phyloP scores from a whole-genome alignment of 2,113 vertebrate genomes.

The Bombycilla garrulus region DNA sequence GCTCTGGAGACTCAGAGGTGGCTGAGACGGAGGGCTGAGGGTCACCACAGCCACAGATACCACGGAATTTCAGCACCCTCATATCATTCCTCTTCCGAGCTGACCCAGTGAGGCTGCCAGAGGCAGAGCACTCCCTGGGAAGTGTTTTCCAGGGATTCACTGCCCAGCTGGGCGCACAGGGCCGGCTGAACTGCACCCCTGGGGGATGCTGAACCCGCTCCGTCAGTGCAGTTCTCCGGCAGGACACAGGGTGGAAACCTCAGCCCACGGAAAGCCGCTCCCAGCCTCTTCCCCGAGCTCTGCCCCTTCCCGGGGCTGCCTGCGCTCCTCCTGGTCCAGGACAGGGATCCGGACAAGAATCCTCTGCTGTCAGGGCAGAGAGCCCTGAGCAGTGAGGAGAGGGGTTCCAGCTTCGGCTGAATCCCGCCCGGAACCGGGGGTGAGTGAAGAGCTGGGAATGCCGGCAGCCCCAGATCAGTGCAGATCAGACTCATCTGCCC shows the following conservation, averaged over 20 bases:
- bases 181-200: fast-evolving
- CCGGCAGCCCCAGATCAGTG: fast-evolving
- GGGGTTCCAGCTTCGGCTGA: neutral
- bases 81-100: fast-evolving
- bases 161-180: neutral
- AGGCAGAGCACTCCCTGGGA: neutral
- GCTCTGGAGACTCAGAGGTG: neutral
- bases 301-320: neutral
- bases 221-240: neutral
- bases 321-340: fast-evolving
- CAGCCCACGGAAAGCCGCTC: neutral
- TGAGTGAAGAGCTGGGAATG: neutral
- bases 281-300: neutral
- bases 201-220: neutral
- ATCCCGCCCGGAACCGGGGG: fast-evolving
- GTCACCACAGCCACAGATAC: neutral
- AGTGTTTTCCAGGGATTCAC: neutral
- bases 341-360: fast-evolving
- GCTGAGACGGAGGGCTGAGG: neutral
- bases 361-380: no score
- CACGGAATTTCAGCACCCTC: fast-evolving
- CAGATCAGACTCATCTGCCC: fast-evolving
- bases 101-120: neutral
- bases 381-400: no score
- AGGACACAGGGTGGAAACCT: slow-evolving; percentile 29